phyloP scores from a whole-genome alignment of 2,888 invertebrate genomes.

The Drosophila borborema region DNA sequence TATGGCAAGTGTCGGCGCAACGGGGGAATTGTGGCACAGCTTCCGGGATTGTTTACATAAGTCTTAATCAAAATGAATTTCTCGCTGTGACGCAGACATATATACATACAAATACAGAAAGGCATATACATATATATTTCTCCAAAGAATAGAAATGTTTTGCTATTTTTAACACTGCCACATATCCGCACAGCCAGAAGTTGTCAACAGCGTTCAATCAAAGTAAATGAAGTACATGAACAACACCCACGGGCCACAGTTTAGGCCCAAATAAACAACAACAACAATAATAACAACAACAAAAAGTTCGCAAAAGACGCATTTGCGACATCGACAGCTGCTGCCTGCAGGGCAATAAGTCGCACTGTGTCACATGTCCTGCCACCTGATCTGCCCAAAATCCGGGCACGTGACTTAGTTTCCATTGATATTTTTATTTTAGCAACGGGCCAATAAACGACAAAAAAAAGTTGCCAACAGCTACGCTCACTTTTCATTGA shows the following conservation, averaged over 20 bases:
- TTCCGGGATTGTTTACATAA: conserved; percentile 59
- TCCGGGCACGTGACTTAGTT: conserved; percentile 30
- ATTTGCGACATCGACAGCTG: conserved; percentile 25
- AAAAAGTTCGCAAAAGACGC: conserved; percentile 3
- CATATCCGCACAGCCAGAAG: conserved; percentile 12
- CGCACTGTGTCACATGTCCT: conserved; percentile 58
- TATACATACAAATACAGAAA: not conserved
- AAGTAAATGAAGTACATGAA: conserved; percentile 37
- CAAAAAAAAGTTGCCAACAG: conserved; percentile 4
- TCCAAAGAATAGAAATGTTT: conserved; percentile 25
- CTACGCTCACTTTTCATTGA: not conserved
- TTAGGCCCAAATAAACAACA: not conserved
- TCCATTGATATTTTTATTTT: conserved; percentile 20
- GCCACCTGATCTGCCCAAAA: conserved; percentile 44
- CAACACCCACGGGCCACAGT: not conserved
- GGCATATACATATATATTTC: conserved; percentile 49
- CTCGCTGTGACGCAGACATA: conserved; percentile 41
- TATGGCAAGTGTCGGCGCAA: conserved; percentile 24
- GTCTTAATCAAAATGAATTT: conserved; percentile 67
- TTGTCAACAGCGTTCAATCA: conserved; percentile 70
- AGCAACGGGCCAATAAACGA: conserved; percentile 13
- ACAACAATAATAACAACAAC: not conserved
- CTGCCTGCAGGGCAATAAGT: conserved; percentile 13
- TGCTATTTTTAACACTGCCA: conserved; percentile 53
- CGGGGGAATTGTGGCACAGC: conserved; percentile 22